Evolutionary conservation across 2,797 vertebrate species (phyloP).

Genomic region (Rhabdomys pumilio): DNA sequence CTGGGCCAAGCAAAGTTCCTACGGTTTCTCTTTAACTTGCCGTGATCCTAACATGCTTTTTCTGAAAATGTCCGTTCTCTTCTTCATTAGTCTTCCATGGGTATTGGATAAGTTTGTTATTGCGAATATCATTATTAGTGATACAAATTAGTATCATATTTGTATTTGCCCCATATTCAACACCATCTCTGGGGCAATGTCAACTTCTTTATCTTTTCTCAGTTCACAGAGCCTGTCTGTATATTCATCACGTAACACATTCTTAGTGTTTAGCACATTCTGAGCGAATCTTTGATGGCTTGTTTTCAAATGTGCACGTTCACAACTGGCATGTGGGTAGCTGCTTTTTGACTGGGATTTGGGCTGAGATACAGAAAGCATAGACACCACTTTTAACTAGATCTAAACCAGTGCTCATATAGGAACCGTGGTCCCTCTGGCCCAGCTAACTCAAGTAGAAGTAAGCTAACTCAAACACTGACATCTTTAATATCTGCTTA

Average conservation of each 20-base stretch:
- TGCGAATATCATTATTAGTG: not conserved
- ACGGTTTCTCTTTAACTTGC: not conserved
- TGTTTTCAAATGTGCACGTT: conserved; percentile 40
- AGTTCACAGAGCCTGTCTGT: not conserved
- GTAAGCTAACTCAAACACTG: not conserved
- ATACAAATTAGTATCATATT: not conserved
- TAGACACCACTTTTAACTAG: not conserved
- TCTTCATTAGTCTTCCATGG: conserved; percentile 11
- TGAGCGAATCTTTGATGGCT: conserved; percentile 41
- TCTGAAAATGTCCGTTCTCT: not conserved
- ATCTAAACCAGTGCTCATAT: not conserved
- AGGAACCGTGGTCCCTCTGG: not conserved
- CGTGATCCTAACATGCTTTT: not conserved
- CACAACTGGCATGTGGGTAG: not conserved
- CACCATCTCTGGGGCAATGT: not conserved
- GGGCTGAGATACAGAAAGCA: not conserved
- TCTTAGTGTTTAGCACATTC: not conserved
- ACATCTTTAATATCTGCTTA: not conserved
- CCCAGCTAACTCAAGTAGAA: not conserved
- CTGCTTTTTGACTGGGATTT: conserved; percentile 9
- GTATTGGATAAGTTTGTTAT: not conserved
- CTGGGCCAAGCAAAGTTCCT: not conserved
- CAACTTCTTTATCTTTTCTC: not conserved
- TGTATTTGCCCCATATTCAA: not conserved
- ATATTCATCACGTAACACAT: not conserved